Evolutionary conservation across 2,888 invertebrate genomes (phyloP), one percentile per base, ranked within the genome.

Genomic region (Apamea crenata): DNA sequence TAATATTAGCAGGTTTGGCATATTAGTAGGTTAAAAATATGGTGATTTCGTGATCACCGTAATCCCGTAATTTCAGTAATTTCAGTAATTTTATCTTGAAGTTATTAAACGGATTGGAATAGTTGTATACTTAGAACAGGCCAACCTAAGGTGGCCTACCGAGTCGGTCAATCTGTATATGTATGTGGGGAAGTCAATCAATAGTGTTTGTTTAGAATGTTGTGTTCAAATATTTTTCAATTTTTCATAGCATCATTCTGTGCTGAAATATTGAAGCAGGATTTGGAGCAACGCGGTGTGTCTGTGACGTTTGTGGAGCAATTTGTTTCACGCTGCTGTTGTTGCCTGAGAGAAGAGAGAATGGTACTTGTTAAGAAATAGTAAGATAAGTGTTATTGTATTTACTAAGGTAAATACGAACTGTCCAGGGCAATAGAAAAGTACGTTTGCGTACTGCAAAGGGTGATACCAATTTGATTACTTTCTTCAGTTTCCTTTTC

Each of bases 301-400:
- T 81, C 59, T 67, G 3, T 84, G 72, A 79, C 47, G 72, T 84
- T 72, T 84, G 80, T 56, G 67, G 53, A 84, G 32, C 67, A 82
- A 82, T 82, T 80, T 72, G 67, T 84, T 84, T 68, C 36, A 63
- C 47, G 53, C 53, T 44, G 7, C 16, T 18, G 25, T 61, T 53
- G 12, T 16, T 83, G 29, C 50, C 14, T 71, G 53, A 61, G 63
- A 47, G 7, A 63, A 53, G 1, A 32, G 4, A 29, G 10, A 61
- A 40, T 44, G 16, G 56, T 56, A 29, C 18, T 50, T 76, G 25
- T 66, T 56, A 50, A 5, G 18, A 1, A 18, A 50, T 14, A 10
- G 10, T 14, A 14, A 40, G 21, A 68, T 73, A 1, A 47, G 21
- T 32, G 25, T n/a, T n/a, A 36, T 29, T 50, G n/a, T 8, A 36